These are phyloP conservation scores for Centrocercus urophasianus DNA, from an alignment of 2,113 vertebrate genomes.

Conservation along the genomic window DNA sequence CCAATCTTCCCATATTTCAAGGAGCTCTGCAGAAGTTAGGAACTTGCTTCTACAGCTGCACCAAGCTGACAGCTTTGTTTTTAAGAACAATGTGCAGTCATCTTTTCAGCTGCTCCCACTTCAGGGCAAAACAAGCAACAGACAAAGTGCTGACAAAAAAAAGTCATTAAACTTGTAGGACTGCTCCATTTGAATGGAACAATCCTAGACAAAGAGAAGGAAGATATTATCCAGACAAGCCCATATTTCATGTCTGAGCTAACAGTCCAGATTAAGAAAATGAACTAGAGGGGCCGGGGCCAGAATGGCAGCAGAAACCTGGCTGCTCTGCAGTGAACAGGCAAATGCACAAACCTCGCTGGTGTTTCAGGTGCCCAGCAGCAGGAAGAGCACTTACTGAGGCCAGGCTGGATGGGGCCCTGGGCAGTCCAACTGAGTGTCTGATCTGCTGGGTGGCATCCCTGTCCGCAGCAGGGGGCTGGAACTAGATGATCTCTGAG, in stretches of 20 bases:
- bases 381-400: neutral
- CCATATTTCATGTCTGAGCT: neutral
- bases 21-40: accelerated
- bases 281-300: no score
- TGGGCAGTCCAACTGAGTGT: no score
- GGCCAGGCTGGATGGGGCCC: no score
- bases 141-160: neutral
- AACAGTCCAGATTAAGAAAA: neutral
- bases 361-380: neutral
- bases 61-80: neutral
- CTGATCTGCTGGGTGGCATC: no score
- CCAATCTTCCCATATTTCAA: neutral
- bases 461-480: no score
- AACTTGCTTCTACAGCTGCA: neutral
- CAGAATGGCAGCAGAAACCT: neutral
- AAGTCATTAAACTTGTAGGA: neutral
- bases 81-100: neutral
- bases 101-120: neutral
- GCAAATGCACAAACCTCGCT: neutral
- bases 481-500: no score
- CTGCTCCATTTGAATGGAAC: neutral
- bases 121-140: neutral
- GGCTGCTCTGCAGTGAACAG: neutral
- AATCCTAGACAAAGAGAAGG: neutral
- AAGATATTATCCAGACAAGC: neutral